Evolutionary conservation across 2,797 vertebrate species (phyloP).

Genomic region (Vireo griseus): DNA sequence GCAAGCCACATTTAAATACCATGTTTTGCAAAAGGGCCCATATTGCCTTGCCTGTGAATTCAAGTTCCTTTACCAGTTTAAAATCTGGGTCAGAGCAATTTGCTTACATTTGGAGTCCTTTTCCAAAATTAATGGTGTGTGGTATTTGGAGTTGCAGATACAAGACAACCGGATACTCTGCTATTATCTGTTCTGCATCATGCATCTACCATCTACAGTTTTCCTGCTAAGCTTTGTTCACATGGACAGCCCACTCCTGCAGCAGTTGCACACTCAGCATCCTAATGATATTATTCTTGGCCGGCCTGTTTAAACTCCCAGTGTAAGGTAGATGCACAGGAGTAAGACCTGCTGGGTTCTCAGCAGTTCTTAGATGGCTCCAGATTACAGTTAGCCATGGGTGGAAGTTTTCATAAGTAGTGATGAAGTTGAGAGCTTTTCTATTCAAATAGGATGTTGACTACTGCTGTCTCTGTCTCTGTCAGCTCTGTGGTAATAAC

Average conservation of each 20-base stretch:
- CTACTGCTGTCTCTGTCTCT: not conserved
- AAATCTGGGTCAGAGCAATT: constrained; percentile 58
- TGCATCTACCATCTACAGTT: not conserved
- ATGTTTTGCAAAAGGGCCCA: constrained; percentile 10
- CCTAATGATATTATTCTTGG: constrained; percentile 41
- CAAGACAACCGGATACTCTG: constrained; percentile 33
- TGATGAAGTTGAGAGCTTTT: constrained; percentile 31
- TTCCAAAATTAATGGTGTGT: constrained; percentile 30
- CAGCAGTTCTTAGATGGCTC: constrained; percentile 21
- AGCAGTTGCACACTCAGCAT: constrained; percentile 34
- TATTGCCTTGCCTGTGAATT: constrained; percentile 29
- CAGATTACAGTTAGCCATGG: constrained; percentile 4
- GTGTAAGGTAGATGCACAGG: not conserved
- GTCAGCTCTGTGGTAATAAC: constrained; percentile 6
- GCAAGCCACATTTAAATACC: constrained; percentile 16
- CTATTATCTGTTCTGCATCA: constrained; percentile 38
- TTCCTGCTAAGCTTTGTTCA: constrained; percentile 39
- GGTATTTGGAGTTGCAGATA: constrained; percentile 28
- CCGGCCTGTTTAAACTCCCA: constrained; percentile 33
- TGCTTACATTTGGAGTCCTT: constrained; percentile 55
- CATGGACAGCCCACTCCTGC: constrained; percentile 32
- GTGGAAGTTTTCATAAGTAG: constrained; percentile 28
- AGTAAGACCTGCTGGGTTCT: constrained; percentile 18
- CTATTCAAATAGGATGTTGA: constrained; percentile 31
- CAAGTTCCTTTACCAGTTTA: constrained; percentile 24